A percentile compares a stretch with the other conserved stretches of the same genome.
These are phyloP conservation scores for Myotis myotis DNA, from an alignment of 2,797 vertebrate species.

Conservation along the genomic window DNA sequence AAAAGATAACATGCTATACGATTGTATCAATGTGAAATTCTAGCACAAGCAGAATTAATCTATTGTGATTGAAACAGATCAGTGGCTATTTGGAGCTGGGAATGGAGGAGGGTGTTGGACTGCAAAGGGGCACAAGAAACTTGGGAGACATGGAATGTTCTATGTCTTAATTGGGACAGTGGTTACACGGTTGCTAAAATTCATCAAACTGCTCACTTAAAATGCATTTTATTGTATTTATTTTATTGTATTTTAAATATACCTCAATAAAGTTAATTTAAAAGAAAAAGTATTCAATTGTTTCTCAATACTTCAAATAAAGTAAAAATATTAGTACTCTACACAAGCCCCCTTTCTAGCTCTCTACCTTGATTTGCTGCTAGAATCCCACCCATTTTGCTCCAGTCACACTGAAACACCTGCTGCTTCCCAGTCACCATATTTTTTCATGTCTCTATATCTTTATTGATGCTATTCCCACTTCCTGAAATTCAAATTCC, in stretches of 20 bases:
- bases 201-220: neutral
- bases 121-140: neutral
- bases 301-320: neutral
- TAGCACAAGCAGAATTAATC: neutral
- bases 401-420: neutral
- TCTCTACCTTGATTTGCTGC: neutral
- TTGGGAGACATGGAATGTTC: neutral
- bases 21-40: neutral
- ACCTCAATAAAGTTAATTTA: neutral
- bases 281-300: neutral
- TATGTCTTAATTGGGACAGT: neutral
- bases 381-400: neutral
- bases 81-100: neutral
- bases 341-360: neutral
- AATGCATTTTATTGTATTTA: neutral
- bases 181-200: neutral
- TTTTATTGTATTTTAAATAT: neutral
- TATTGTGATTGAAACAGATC: neutral
- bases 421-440: neutral
- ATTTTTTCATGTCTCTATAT: neutral
- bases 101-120: neutral
- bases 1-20: neutral
- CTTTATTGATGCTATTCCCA: neutral
- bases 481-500: neutral
- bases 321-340: neutral